Conservation (phyloP, 2,113 vertebrate species). For the Ascaphus truei region DNA sequence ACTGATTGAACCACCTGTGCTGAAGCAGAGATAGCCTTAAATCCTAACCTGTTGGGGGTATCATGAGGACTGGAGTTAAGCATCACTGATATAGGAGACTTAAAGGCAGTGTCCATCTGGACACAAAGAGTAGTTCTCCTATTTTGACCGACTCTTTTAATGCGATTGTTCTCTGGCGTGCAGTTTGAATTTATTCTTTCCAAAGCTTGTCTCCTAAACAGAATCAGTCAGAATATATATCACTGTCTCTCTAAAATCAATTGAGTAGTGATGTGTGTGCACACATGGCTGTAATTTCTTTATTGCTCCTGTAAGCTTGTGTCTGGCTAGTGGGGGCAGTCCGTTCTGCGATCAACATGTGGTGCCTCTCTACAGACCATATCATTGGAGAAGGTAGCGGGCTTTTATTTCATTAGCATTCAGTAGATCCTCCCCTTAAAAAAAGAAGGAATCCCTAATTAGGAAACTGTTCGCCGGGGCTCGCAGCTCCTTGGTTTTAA, state of each 20-base stretch:
- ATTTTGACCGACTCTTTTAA: conserved; percentile 2
- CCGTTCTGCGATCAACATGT: conserved; percentile 36
- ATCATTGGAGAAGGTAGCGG: conserved; percentile 6
- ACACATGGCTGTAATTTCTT: conserved; percentile 42
- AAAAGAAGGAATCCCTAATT: conserved; percentile 39
- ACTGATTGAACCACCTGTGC: no score
- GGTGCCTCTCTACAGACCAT: conserved; percentile 10
- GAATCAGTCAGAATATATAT: conserved; percentile 48
- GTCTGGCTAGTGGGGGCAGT: conserved; percentile 34
- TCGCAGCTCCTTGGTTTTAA: not conserved
- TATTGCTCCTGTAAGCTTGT: conserved; percentile 34
- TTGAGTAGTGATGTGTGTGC: conserved; percentile 39
- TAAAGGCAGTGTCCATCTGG: not conserved
- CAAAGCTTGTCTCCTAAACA: conserved; percentile 46
- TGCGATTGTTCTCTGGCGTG: conserved; percentile 18
- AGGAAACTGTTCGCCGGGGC: conserved; percentile 37
- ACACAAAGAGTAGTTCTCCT: conserved; percentile 17
- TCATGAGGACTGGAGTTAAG: not conserved
- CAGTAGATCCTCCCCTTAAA: conserved; percentile 1
- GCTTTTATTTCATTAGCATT: not conserved
- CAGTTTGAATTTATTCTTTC: conserved; percentile 42
- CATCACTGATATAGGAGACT: not conserved
- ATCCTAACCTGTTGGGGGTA: no score
- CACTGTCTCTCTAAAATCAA: conserved; percentile 46
- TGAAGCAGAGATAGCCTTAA: no score